Base-by-base conservation (phyloP, 2,888 invertebrate genomes). In the Heteromyza rotundicornis region DNA sequence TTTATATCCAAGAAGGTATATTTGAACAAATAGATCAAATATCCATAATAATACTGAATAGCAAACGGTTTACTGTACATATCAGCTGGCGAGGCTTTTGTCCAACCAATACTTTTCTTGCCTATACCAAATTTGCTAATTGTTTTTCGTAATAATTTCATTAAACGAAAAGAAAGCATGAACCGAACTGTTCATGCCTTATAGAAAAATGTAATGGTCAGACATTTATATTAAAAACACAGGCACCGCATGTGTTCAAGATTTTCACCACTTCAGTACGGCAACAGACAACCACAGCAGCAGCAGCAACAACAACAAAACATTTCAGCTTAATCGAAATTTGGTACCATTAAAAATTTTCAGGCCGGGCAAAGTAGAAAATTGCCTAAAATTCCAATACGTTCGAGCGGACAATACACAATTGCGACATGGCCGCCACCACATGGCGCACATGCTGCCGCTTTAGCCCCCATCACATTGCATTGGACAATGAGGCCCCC, bases 351-450 rank as follows among this genome's bases (percentile, higher is more conserved):
- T 7, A 27, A 27, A 27, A 27, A 27, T 27, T 27, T 27, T 27
- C 5, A 27, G 27, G n/a, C n/a, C n/a, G n/a, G n/a, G 14, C 20
- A 8, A 24, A 5, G 7, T 7, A 57, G 57, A 57, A 61, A 57
- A 61, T 61, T 61, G 40, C 47, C 32, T 57, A 27, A 56, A 57
- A 57, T 57, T 19, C 49, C 55, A 24, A 56, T 50, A 52, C 55
- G 60, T 60, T 60, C 60, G 35, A 35, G 27, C 40, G 19, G 49
- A 20, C 47, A n/a, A n/a, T 8, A 32, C 14, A 51, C 51, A 57
- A 57, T 57, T 57, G 52, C 56, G 52, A 61, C 57, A 47, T 40
- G 40, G 55, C 49, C 32, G 50, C 54, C 50, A 55, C 56, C 51
- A 56, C 60, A 60, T 60, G 60, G 50, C 60, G 60, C 56, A 54